Percentiles rank a stretch among this genome's conserved stretches.
Conservation (phyloP, 2,797 vertebrate species). For the Peromyscus aztecus region DNA sequence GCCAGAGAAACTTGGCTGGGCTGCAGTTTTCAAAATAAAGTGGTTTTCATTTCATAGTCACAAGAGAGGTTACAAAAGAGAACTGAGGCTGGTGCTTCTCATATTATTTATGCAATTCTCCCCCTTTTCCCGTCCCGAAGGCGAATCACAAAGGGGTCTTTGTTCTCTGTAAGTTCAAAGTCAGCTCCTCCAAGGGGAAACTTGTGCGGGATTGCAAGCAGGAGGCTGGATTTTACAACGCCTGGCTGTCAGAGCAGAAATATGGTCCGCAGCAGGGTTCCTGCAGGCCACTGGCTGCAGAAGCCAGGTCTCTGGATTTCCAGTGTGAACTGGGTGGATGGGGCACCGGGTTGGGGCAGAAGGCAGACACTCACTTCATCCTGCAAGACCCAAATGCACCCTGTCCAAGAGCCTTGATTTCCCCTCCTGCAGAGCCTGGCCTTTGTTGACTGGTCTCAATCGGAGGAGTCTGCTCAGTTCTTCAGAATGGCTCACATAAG, state of each 20-base stretch:
- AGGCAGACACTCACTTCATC: neutral
- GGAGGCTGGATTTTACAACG: slow-evolving; percentile 63
- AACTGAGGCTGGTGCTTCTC: slow-evolving; percentile 51
- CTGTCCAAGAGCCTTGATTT: neutral
- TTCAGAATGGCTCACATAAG: neutral
- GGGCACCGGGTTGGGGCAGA: neutral
- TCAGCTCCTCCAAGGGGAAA: slow-evolving; percentile 66
- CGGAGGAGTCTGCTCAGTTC: neutral
- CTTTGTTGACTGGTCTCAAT: neutral
- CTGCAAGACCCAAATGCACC: neutral
- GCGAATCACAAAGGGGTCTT: slow-evolving; percentile 75
- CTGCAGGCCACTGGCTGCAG: neutral
- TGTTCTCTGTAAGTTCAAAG: slow-evolving; percentile 78
- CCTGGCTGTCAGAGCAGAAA: slow-evolving; percentile 66
- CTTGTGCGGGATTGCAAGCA: slow-evolving; percentile 24
- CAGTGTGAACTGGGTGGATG: neutral
- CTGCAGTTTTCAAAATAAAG: slow-evolving; percentile 67
- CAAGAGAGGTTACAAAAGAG: slow-evolving; percentile 67
- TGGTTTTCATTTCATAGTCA: slow-evolving; percentile 77
- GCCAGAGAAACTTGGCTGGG: slow-evolving; percentile 54
- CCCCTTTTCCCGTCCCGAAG: slow-evolving; percentile 30
- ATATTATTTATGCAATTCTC: slow-evolving; percentile 58
- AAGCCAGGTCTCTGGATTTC: neutral
- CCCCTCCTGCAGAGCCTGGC: neutral
- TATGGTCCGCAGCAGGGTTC: slow-evolving; percentile 9